Conservation (phyloP, 2,888 invertebrate species). For the Gandaritis pyraliata region DNA sequence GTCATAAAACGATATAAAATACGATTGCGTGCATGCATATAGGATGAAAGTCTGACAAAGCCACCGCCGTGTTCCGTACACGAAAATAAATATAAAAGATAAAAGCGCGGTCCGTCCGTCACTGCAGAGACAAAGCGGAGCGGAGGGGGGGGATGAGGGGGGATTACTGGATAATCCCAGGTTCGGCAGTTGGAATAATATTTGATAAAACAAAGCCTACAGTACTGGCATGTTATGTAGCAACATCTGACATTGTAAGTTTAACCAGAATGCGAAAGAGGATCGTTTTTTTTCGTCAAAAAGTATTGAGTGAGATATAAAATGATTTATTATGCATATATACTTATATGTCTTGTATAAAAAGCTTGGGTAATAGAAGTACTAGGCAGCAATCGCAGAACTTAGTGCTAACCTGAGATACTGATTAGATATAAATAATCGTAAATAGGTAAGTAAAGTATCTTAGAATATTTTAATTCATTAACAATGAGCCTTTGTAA, state of each 20-base stretch:
- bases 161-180: conserved; percentile 53
- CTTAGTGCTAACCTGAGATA: no score
- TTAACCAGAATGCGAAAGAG: neutral
- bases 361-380: no score
- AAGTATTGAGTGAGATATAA: no score
- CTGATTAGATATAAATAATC: no score
- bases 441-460: no score
- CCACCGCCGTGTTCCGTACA: conserved; percentile 15
- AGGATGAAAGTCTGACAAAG: conserved; percentile 18
- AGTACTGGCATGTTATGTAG: neutral
- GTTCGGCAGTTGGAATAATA: conserved; percentile 56
- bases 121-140: conserved; percentile 47
- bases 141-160: conserved; percentile 37
- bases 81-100: conserved; percentile 41
- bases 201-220: conserved; percentile 49
- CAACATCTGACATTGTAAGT: neutral
- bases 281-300: neutral
- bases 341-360: no score
- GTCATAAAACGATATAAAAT: neutral
- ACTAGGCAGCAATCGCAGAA: no score
- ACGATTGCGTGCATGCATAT: neutral
- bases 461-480: no score
- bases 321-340: no score
- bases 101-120: conserved; percentile 40
- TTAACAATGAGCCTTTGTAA: no score